Base-by-base conservation (phyloP, 2,888 invertebrate genomes). In the Crioceris asparagi region DNA sequence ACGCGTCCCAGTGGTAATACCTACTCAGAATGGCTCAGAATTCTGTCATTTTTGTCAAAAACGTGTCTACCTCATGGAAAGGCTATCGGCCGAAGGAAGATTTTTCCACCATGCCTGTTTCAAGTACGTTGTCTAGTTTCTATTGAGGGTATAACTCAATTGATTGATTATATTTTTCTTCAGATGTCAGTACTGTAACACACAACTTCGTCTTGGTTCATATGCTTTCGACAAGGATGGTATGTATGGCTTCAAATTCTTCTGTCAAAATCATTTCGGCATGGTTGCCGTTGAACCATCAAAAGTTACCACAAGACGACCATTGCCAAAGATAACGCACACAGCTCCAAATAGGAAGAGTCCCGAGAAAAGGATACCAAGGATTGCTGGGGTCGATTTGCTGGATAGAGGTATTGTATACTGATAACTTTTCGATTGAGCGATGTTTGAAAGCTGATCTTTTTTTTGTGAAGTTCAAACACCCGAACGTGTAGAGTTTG, bases 91-190 rank as follows among this genome's bases (percentile, higher is more conserved):
- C 3, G 88, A 90, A 69, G 91, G 91, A 11, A 74, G 86, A 54
- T 86, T 86, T 56, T 79, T 94, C 61, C 94, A 96, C 66, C 77
- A 92, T 39, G 83, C 84, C 29, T 96, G 96, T 68, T 87, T 96
- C 68, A 80, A 62, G 61, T 62, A 52, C 45, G 48, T 48, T 35
- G 17, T 12, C 19, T 14, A 17, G 32, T 10, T 27, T 14, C 14
- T 36, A 26, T 36, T 38, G 32, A 12, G 14, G n/a, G 15, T n/a
- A 32, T 12, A 18, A 11, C 21, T 18, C 17, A 11, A 5, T 4
- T 17, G 3, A 17, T 17, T 17, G 10, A 29, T 29, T 16, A 14
- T 6, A 17, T 16, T 17, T 35, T 21, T 15, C 45, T 50, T 17
- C 39, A 63, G 87, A 44, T 96, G 96, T 67, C 85, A 91, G 62